These are phyloP conservation scores for Diarsia mendica DNA, from an alignment of 2,888 invertebrate genomes.

Conservation along the genomic window DNA sequence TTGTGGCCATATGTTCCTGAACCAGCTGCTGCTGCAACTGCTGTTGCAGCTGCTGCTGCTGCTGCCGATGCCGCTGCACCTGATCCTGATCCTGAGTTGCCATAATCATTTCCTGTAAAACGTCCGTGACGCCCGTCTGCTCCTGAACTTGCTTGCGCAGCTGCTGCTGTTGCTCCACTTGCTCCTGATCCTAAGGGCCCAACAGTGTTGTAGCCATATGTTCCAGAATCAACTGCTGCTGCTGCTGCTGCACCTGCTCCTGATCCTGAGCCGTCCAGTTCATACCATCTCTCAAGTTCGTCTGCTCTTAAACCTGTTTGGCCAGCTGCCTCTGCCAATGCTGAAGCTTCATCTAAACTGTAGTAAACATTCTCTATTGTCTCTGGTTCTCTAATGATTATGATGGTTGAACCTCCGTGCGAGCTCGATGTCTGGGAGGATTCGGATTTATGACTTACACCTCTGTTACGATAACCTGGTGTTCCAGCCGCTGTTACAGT, in stretches of 20 bases:
- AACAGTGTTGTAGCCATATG: too few relatives aligned
- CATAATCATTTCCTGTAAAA: rapidly evolving
- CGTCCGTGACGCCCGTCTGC: rapidly evolving
- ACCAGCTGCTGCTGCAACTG: too few relatives aligned
- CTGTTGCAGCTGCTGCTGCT: too few relatives aligned
- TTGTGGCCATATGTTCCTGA: too few relatives aligned
- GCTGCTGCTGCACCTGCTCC: neutral
- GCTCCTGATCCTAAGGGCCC: neutral
- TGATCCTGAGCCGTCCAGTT: constrained; percentile 1
- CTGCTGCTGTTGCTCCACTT: constrained; percentile 16
- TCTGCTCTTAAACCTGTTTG: constrained; percentile 5
- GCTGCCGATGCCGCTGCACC: neutral
- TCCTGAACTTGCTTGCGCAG: rapidly evolving
- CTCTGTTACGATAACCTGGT: neutral
- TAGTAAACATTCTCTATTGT: neutral
- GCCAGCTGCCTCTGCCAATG: neutral
- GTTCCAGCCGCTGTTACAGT: neutral
- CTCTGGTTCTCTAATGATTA: neutral
- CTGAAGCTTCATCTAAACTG: neutral
- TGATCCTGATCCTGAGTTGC: neutral
- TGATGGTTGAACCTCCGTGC: neutral
- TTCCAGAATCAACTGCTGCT: too few relatives aligned
- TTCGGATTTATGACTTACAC: neutral
- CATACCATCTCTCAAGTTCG: neutral
- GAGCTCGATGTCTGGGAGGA: neutral